Evolutionary conservation across 2,113 vertebrate species (phyloP).

Genomic region (Antennarius striatus): DNA sequence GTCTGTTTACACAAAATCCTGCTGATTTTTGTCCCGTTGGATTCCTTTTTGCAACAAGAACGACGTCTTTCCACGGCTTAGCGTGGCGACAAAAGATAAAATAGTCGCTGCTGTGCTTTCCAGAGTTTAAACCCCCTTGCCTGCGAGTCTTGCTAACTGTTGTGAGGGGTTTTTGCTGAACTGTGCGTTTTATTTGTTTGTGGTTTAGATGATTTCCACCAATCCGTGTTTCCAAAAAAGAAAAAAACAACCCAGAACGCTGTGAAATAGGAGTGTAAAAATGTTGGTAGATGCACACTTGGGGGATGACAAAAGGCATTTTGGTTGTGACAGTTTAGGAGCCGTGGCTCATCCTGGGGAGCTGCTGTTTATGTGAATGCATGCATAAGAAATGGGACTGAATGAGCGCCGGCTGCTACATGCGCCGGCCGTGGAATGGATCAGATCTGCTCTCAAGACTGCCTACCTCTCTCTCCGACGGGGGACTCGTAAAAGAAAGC

Average conservation of each 20-base stretch:
- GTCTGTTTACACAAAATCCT: no score
- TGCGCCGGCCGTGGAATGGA: slow-evolving; percentile 49
- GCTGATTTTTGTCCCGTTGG: no score
- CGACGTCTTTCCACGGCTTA: no score
- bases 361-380: slow-evolving; percentile 30
- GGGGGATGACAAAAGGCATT: slow-evolving; percentile 49
- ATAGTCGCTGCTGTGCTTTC: no score
- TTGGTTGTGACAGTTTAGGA: slow-evolving; percentile 45
- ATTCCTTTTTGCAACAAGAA: no score
- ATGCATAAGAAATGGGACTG: slow-evolving; percentile 12
- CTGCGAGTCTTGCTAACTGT: not conserved
- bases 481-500: slow-evolving; percentile 69
- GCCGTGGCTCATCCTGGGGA: slow-evolving; percentile 38
- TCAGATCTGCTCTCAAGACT: slow-evolving; percentile 61
- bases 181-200: slow-evolving; percentile 42
- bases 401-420: slow-evolving; percentile 16
- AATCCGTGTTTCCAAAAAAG: slow-evolving; percentile 24
- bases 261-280: slow-evolving; percentile 47
- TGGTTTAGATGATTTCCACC: slow-evolving; percentile 46
- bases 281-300: slow-evolving; percentile 51
- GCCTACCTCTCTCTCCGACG: slow-evolving; percentile 48
- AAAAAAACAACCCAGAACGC: slow-evolving; percentile 8
- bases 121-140: no score
- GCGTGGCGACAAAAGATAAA: no score
- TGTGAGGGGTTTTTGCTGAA: not conserved